Evolutionary conservation across 1,140 invertebrate species (phyloP).

Genomic region (Drosophila ercepeae): DNA sequence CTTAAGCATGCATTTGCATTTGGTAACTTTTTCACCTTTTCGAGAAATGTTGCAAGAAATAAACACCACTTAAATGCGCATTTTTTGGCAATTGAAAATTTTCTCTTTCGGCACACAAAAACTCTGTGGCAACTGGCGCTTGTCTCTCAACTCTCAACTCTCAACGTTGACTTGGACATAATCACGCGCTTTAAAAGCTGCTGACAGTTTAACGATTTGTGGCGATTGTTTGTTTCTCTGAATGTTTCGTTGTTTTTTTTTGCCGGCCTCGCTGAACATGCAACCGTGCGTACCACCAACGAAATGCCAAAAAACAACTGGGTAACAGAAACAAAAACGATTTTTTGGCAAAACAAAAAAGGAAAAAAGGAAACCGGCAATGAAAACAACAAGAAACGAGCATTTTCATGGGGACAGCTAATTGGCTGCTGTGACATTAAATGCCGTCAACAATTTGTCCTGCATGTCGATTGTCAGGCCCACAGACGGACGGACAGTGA

Average conservation of each 20-base stretch:
- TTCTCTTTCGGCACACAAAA: conserved; percentile 45
- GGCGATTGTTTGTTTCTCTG: conserved; percentile 72
- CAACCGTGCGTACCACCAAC: conserved; percentile 68
- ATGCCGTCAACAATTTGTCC: conserved; percentile 81
- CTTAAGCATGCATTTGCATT: conserved; percentile 25
- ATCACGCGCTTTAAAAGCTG: conserved; percentile 79
- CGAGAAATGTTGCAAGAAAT: conserved; percentile 33
- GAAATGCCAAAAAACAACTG: conserved; percentile 42
- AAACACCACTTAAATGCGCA: conserved; percentile 45
- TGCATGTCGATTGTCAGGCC: conserved; percentile 75
- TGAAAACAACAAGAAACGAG: conserved; percentile 55
- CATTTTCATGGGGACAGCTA: conserved; percentile 79
- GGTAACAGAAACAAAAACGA: conserved; percentile 28
- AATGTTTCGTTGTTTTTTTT: conserved; percentile 39
- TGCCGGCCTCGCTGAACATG: conserved; percentile 53
- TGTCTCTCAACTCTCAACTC: conserved; percentile 41
- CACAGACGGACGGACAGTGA: conserved; percentile 53
- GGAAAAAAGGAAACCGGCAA: conserved; percentile 19
- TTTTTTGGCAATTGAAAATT: conserved; percentile 74
- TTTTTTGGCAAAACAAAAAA: conserved; percentile 41
- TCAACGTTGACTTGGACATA: conserved; percentile 67
- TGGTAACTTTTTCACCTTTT: conserved; percentile 10
- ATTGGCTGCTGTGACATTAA: conserved; percentile 82
- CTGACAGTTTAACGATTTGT: conserved; percentile 83
- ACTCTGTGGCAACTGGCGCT: conserved; percentile 52